A percentile compares a stretch with the other conserved stretches of the same genome.
Evolutionary conservation across 2,797 vertebrate species (phyloP).

Genomic region (Tenualosa thibaudeaui): DNA sequence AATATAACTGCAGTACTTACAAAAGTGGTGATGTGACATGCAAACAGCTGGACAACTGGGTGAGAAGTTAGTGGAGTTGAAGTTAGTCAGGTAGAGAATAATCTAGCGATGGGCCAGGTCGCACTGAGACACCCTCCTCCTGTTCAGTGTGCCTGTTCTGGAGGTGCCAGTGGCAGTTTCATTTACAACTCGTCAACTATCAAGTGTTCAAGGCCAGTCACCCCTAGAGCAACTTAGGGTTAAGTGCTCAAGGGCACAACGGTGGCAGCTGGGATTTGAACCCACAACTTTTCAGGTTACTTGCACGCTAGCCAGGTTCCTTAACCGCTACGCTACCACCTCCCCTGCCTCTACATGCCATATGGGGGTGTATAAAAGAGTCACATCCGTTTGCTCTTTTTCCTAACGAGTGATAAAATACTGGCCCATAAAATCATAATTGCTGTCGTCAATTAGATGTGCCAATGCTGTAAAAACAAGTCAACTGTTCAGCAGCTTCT

Average conservation of each 20-base stretch:
- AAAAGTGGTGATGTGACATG: background rate
- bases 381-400: background rate
- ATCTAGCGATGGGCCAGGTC: background rate
- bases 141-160: background rate
- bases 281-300: no score
- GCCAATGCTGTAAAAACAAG: background rate
- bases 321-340: no score
- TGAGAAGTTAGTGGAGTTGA: background rate
- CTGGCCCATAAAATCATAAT: background rate
- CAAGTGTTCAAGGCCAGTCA: no score
- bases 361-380: background rate
- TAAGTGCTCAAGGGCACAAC: no score
- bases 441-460: slow-evolving; percentile 18
- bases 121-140: background rate
- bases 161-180: no score
- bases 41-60: background rate
- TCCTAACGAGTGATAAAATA: slow-evolving; percentile 1
- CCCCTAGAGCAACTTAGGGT: no score
- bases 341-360: background rate
- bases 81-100: background rate
- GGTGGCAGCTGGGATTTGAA: no score
- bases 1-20: background rate
- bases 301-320: no score
- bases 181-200: no score
- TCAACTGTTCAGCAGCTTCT: background rate